A percentile compares a stretch with the other conserved stretches of the same genome.
phyloP scores from a whole-genome alignment of 2,888 invertebrate species.

The Corbicula japonica region DNA sequence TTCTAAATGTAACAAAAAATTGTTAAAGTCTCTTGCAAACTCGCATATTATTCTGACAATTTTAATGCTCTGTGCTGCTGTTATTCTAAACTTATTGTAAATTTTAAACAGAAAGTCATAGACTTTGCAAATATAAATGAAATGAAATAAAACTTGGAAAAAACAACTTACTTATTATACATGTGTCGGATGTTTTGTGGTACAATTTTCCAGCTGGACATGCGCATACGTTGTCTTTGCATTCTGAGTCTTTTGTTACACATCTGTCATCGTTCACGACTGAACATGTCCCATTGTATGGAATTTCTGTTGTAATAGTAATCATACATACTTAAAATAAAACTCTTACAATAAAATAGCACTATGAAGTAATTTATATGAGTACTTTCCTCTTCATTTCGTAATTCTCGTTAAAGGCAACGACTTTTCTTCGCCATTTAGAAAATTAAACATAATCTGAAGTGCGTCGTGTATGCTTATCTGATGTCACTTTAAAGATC shows the following conservation, averaged over 20 bases:
- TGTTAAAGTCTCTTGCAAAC: not conserved
- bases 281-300: slow-evolving; percentile 19
- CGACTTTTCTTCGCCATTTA: too few relatives aligned
- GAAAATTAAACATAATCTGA: too few relatives aligned
- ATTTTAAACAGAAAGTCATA: too few relatives aligned
- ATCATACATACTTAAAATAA: not conserved
- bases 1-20: not conserved
- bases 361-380: not conserved
- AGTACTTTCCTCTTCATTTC: not conserved
- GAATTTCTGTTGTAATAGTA: not conserved
- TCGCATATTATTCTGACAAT: not conserved
- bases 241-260: slow-evolving; percentile 10
- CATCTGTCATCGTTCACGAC: not conserved
- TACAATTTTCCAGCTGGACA: slow-evolving; percentile 12
- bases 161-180: slow-evolving; percentile 31
- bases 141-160: too few relatives aligned
- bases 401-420: too few relatives aligned
- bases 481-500: not conserved
- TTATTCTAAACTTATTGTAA: not conserved
- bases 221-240: not conserved
- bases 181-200: not conserved
- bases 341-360: not conserved
- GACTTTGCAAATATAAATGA: too few relatives aligned
- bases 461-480: not conserved
- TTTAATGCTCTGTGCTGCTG: not conserved